Conservation (phyloP, 2,113 vertebrate species). For the Pandion haliaetus region DNA sequence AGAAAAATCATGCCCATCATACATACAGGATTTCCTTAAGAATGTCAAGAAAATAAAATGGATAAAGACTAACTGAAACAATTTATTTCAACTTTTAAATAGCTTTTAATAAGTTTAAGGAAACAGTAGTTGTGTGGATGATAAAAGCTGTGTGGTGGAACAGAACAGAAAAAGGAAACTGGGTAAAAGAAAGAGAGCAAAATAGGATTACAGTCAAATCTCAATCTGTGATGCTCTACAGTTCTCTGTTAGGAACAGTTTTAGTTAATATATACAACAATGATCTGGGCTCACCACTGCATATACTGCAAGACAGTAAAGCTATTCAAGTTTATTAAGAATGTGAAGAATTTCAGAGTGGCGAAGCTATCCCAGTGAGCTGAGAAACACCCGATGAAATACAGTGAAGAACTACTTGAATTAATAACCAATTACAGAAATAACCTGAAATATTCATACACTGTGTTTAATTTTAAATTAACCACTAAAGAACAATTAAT, state of each 20-base stretch:
- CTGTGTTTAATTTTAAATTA: not conserved
- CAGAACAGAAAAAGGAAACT: not conserved
- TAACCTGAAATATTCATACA: not conserved
- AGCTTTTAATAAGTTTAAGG: not conserved
- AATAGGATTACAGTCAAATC: not conserved
- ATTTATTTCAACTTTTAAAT: not conserved
- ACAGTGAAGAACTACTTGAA: not conserved
- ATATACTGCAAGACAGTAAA: not conserved
- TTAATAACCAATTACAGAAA: slow-evolving; percentile 1
- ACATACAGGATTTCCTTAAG: not conserved
- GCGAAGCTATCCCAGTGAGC: not conserved
- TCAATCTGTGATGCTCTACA: not conserved
- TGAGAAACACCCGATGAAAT: not conserved
- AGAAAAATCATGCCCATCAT: not conserved
- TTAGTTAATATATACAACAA: not conserved
- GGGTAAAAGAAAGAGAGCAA: not conserved
- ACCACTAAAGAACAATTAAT: not conserved
- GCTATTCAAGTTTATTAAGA: not conserved
- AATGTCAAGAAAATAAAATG: not conserved
- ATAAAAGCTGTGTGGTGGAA: not conserved
- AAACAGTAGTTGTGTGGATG: not conserved
- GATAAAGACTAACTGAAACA: not conserved
- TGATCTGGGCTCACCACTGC: not conserved
- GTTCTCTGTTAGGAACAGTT: not conserved
- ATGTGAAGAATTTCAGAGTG: not conserved